A percentile compares a stretch with the other conserved stretches of the same genome.
Evolutionary conservation across 2,797 vertebrate species (phyloP).

Genomic region (Scarus forsteni): DNA sequence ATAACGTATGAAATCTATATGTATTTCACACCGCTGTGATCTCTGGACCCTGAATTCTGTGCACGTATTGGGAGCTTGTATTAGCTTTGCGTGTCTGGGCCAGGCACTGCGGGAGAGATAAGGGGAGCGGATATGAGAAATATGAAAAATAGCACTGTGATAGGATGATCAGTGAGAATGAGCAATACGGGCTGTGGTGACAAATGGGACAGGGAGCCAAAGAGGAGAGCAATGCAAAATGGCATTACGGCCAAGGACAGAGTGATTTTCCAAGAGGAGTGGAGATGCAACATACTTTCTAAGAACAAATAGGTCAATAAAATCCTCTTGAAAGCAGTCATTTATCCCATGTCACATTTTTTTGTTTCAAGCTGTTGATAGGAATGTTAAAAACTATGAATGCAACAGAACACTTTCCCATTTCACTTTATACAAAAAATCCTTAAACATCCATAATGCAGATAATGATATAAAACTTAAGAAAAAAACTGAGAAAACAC

Average conservation of each 20-base stretch:
- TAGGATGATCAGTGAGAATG: conserved; percentile 83
- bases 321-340: conserved; percentile 52
- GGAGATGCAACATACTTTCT: conserved; percentile 58
- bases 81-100: conserved; percentile 84
- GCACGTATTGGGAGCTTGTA: conserved; percentile 77
- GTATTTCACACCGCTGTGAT: conserved; percentile 78
- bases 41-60: conserved; percentile 74
- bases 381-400: conserved; percentile 6
- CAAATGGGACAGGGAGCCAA: conserved; percentile 81
- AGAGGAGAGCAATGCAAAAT: conserved; percentile 78
- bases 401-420: no score
- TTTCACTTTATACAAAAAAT: no score
- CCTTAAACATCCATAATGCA: no score
- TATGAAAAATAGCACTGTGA: conserved; percentile 84
- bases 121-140: conserved; percentile 85
- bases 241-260: conserved; percentile 74
- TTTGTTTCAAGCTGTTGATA: conserved; percentile 14
- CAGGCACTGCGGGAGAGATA: conserved; percentile 78
- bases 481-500: no score
- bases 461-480: no score
- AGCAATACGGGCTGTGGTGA: conserved; percentile 75
- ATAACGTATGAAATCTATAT: conserved; percentile 80
- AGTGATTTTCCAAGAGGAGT: conserved; percentile 61
- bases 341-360: conserved; percentile 47
- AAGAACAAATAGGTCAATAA: conserved; percentile 64